A percentile compares a stretch with the other conserved stretches of the same genome.
Conservation (phyloP, 2,113 vertebrate genomes). For the Speoplatyrhinus poulsoni region DNA sequence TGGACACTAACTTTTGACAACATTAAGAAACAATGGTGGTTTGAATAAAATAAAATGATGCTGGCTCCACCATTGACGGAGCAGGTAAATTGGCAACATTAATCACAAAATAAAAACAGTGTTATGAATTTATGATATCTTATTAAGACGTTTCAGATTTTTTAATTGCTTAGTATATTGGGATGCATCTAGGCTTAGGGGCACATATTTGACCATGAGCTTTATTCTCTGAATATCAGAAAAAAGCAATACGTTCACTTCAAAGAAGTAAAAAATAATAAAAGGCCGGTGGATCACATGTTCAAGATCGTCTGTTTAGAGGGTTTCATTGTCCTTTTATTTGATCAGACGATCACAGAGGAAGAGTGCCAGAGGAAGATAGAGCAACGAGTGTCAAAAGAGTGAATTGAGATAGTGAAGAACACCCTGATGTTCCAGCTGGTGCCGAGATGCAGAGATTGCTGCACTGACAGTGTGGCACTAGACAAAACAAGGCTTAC, state of each 20-base stretch:
- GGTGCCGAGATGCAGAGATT: conserved; percentile 72
- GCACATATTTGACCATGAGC: conserved; percentile 3
- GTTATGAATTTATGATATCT: conserved; percentile 52
- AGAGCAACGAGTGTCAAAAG: conserved; percentile 1
- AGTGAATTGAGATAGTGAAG: conserved; percentile 21
- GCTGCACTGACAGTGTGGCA: conserved; percentile 38
- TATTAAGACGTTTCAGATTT: conserved; percentile 30
- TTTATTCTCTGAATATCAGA: conserved; percentile 23
- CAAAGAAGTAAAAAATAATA: conserved; percentile 29
- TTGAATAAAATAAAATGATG: neutral
- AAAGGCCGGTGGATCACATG: neutral
- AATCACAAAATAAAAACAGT: too few relatives aligned
- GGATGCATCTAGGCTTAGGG: too few relatives aligned
- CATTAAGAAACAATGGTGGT: conserved; percentile 34
- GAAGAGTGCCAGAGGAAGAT: neutral
- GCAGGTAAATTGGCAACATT: too few relatives aligned
- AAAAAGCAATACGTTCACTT: conserved; percentile 34
- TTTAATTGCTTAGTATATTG: too few relatives aligned
- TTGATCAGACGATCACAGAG: neutral
- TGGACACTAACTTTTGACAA: too few relatives aligned
- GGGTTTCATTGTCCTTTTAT: conserved; percentile 1
- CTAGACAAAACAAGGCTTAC: conserved; percentile 73
- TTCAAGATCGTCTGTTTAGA: conserved; percentile 19
- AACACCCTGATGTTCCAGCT: conserved; percentile 57
- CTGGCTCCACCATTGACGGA: too few relatives aligned